Conservation (phyloP, 1,140 invertebrate genomes). For the Rhyzopertha dominica region DNA sequence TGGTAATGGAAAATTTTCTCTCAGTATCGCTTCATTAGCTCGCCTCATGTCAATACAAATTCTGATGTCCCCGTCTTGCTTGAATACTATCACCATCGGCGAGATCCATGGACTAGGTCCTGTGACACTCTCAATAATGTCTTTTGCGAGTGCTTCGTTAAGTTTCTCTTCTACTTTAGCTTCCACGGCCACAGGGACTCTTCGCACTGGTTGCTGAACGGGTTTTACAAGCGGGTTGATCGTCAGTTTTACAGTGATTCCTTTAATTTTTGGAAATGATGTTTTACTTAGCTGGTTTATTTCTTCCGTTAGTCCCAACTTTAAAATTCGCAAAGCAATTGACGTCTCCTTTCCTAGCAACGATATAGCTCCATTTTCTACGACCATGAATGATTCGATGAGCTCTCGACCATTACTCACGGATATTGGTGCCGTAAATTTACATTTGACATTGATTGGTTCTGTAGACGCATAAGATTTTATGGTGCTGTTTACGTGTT, state of each 20-base stretch:
- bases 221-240: constrained; percentile 26
- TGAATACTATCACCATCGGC: constrained; percentile 27
- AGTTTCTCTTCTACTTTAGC: constrained; percentile 23
- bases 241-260: constrained; percentile 28
- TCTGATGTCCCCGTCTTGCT: constrained; percentile 28
- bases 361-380: no score
- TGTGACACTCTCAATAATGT: constrained; percentile 29
- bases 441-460: no score
- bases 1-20: constrained; percentile 31
- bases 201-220: constrained; percentile 26
- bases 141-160: constrained; percentile 20
- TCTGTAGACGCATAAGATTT: no score
- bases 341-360: no score
- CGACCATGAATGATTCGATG: no score
- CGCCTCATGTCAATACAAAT: constrained; percentile 35
- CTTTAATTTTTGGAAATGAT: constrained; percentile 28
- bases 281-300: no score
- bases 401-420: no score
- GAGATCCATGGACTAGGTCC: constrained; percentile 31
- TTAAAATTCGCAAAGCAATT: no score
- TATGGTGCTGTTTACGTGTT: no score
- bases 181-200: constrained; percentile 25
- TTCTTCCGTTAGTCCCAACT: no score
- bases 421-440: no score
- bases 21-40: constrained; percentile 32